phyloP scores from a whole-genome alignment of 2,888 invertebrate genomes.

The Leptinotarsa juncta region DNA sequence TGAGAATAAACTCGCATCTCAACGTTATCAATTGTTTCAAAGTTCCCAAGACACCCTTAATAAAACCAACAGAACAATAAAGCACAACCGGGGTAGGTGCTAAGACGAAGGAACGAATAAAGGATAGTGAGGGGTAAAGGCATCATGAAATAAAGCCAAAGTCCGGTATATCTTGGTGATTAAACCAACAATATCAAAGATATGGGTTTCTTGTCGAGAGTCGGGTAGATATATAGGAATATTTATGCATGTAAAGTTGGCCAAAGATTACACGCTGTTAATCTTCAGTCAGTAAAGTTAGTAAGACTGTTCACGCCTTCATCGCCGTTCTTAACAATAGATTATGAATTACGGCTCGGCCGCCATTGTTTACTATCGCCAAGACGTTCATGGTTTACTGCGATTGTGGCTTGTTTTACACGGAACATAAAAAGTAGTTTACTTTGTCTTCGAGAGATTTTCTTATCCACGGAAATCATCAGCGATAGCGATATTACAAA shows the following conservation, averaged over 20 bases:
- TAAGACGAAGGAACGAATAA: constrained; percentile 31
- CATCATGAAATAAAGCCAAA: constrained; percentile 53
- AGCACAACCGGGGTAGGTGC: constrained; percentile 38
- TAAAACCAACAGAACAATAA: constrained; percentile 50
- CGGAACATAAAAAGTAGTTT: constrained; percentile 41
- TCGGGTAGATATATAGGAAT: constrained; percentile 60
- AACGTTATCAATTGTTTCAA: constrained; percentile 45
- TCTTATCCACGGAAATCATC: constrained; percentile 34
- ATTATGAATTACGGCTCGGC: constrained; percentile 60
- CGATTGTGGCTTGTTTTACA: constrained; percentile 44
- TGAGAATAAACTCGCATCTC: not conserved
- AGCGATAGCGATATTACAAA: constrained; percentile 26
- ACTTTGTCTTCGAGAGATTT: constrained; percentile 42
- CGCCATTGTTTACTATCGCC: constrained; percentile 53
- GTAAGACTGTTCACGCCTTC: constrained; percentile 61
- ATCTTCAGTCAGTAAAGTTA: constrained; percentile 63
- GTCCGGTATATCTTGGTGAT: constrained; percentile 58
- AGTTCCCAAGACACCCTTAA: constrained; percentile 47
- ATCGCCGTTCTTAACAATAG: constrained; percentile 58
- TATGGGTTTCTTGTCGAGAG: constrained; percentile 60
- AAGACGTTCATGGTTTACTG: constrained; percentile 47
- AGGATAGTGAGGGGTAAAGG: constrained; percentile 38
- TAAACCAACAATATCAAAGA: constrained; percentile 63
- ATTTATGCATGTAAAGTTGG: constrained; percentile 65
- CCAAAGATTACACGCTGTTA: constrained; percentile 64